These are phyloP conservation scores for Amphipyra tragopoginis DNA, from an alignment of 2,888 invertebrate species.

Conservation along the genomic window DNA sequence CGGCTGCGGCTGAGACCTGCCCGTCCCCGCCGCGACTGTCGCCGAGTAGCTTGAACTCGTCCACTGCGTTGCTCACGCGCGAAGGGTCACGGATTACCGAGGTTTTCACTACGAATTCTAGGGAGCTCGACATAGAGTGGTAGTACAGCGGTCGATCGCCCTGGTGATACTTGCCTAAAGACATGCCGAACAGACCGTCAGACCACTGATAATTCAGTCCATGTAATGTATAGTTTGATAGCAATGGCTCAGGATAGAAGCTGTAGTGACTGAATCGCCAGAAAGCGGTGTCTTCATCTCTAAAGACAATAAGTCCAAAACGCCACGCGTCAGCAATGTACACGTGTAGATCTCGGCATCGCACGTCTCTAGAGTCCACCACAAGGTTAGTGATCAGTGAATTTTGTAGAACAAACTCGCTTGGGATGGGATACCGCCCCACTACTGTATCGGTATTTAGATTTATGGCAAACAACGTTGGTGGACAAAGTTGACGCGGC, in stretches of 20 bases:
- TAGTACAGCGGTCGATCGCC: conserved; percentile 93
- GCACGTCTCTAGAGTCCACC: conserved; percentile 91
- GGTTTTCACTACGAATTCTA: conserved; percentile 93
- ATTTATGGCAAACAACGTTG: conserved; percentile 93
- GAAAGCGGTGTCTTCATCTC: conserved; percentile 89
- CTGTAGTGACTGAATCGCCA: conserved; percentile 93
- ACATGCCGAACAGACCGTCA: conserved; percentile 94
- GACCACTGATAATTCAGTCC: conserved; percentile 95
- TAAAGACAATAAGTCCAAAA: conserved; percentile 91
- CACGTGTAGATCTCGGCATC: conserved; percentile 91
- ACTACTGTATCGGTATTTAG: conserved; percentile 91
- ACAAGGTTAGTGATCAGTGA: conserved; percentile 92
- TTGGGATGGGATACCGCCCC: conserved; percentile 91
- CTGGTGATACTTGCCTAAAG: conserved; percentile 90
- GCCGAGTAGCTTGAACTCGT: conserved; percentile 83
- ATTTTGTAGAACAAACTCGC: conserved; percentile 91
- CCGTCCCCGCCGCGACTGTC: conserved; percentile 90
- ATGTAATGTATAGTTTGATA: conserved; percentile 93
- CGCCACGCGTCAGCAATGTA: conserved; percentile 93
- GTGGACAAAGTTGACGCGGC: conserved; percentile 92
- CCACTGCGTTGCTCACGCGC: conserved; percentile 76
- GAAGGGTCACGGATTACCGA: conserved; percentile 92
- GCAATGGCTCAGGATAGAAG: conserved; percentile 93
- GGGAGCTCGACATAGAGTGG: conserved; percentile 95
- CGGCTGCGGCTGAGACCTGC: conserved; percentile 93